phyloP scores from a whole-genome alignment of 1,140 invertebrate species.

The Habropoda laboriosa region DNA sequence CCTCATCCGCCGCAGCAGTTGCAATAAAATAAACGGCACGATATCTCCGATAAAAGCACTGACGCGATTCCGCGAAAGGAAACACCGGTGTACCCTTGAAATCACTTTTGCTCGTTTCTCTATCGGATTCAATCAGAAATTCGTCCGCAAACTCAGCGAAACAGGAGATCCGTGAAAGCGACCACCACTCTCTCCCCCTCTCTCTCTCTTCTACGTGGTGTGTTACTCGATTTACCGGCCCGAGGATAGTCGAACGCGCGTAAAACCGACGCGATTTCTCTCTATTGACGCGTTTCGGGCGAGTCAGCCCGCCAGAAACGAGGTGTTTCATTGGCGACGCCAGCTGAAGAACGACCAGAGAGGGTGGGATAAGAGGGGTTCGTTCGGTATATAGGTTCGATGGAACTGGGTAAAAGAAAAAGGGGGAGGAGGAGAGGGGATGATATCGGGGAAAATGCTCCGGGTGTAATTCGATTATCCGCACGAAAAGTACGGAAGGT shows the following conservation, averaged over 20 bases:
- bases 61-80: neutral
- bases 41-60: neutral
- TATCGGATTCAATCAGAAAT: neutral
- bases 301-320: neutral
- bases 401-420: neutral
- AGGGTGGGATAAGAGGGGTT: neutral
- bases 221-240: neutral
- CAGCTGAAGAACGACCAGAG: too few species aligned
- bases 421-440: neutral
- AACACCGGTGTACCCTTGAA: neutral
- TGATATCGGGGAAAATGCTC: constrained; percentile 10
- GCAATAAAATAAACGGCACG: neutral
- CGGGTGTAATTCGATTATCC: constrained; percentile 57
- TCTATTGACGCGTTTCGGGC: neutral
- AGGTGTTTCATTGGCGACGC: neutral
- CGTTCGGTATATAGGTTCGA: neutral
- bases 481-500: constrained; percentile 55
- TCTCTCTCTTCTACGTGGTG: too few species aligned
- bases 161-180: neutral
- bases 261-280: constrained; percentile 5
- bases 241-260: neutral
- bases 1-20: too few species aligned
- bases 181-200: too few species aligned
- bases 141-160: constrained; percentile 29
- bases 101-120: too few species aligned